Evolutionary conservation across 1,140 invertebrate genomes (phyloP), one percentile per base, ranked within the genome.

Genomic region (Elymnias hypermnestra): DNA sequence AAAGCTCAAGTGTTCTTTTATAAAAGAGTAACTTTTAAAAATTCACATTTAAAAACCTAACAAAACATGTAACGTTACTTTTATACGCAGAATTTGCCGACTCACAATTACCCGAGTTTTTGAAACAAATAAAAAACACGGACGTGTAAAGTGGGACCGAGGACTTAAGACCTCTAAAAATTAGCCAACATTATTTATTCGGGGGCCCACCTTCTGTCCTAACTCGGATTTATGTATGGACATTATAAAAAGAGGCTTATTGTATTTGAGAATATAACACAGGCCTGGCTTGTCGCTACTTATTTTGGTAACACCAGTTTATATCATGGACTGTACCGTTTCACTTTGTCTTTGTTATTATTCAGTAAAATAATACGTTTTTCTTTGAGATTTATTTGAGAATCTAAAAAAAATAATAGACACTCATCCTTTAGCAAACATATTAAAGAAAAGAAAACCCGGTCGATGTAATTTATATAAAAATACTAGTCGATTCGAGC

Each of bases 161-260:
- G 63, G 68, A 74, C 65, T 68, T 81, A 78, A 76, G 77, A 64
- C 71, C 71, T 70, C 59, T 78, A 70, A 82, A 81, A 76, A 78
- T 67, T 72, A 72, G 66, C 40, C 50, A 50, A 54, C 72, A 78
- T 78, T 76, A 76, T 76, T 82, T 76, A 78, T 82, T 73, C 65
- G 57, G 36, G 52, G 58, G 61, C 51, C 66, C 66, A 72, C 63
- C 72, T 82, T 68, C 50, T 52, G 61, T 74, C 76, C 76, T 76
- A 76, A 82, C 76, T 75, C 71, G 67, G 65, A 82, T 78, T 82
- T 82, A 78, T 78, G 72, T 71, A 65, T 71, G 52, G 60, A 69
- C 64, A 72, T 79, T 79, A 73, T 71, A 74, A 65, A 36, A 70
- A 66, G 64, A 70, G 62, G 66, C 75, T 68, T 71, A 72, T 59